Evolutionary conservation across 2,113 vertebrate species (phyloP).

Genomic region (Salminus brasiliensis): DNA sequence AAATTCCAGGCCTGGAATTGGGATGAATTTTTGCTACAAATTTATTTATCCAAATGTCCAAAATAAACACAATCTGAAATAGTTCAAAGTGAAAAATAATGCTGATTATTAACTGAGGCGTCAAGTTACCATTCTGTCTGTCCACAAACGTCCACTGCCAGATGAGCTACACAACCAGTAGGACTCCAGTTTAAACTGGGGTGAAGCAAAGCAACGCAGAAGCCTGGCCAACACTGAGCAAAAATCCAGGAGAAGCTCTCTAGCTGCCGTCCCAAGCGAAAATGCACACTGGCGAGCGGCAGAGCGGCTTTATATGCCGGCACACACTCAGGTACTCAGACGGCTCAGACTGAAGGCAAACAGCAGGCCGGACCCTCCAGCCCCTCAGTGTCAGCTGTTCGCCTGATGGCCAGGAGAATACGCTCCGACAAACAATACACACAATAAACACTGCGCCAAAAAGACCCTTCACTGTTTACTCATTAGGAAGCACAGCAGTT

Average conservation of each 20-base stretch:
- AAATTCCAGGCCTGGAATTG: too few species aligned
- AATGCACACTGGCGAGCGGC: conserved; percentile 1
- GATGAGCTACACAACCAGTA: not conserved
- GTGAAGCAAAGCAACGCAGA: not conserved
- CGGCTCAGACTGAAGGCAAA: conserved; percentile 56
- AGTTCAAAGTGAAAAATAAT: too few species aligned
- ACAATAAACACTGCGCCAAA: conserved; percentile 77
- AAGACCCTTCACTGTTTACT: conserved; percentile 65
- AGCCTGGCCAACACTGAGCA: not conserved
- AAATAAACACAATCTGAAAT: too few species aligned
- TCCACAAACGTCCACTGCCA: not conserved
- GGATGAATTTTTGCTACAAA: too few species aligned
- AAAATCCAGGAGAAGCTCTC: not conserved
- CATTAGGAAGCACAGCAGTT: conserved; percentile 48
- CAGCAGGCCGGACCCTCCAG: conserved; percentile 74
- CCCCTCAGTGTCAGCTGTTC: conserved; percentile 83
- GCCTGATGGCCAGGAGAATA: conserved; percentile 82
- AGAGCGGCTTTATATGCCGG: conserved; percentile 17
- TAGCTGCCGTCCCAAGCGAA: not conserved
- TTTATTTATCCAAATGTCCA: too few species aligned
- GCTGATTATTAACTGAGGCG: too few species aligned
- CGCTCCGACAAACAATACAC: conserved; percentile 58
- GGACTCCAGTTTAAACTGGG: not conserved
- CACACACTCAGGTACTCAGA: conserved; percentile 47
- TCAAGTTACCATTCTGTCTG: conserved; percentile 16